A percentile compares a stretch with the other conserved stretches of the same genome.
Conservation (phyloP, 2,113 vertebrate genomes). For the Nettapus auritus region DNA sequence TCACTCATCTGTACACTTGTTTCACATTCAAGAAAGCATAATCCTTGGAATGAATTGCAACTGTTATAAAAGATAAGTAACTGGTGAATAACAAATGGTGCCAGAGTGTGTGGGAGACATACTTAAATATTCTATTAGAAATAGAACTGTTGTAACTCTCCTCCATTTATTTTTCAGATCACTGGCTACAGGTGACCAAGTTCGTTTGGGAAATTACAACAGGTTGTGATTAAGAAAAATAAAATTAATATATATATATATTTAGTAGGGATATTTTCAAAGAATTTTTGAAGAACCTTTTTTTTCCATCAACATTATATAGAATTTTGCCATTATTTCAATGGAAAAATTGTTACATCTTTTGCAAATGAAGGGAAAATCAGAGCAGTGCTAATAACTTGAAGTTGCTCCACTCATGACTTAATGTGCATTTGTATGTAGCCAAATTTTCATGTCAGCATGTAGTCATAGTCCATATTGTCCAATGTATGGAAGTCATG, state of each 20-base stretch:
- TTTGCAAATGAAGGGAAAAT: background rate
- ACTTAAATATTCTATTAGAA: background rate
- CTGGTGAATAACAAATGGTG: background rate
- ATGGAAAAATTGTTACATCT: rapidly evolving
- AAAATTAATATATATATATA: background rate
- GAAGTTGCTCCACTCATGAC: background rate
- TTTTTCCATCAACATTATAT: background rate
- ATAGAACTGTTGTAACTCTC: background rate
- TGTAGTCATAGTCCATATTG: background rate
- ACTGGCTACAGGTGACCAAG: background rate
- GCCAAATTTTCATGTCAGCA: background rate
- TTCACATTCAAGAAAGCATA: background rate
- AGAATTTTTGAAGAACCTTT: background rate
- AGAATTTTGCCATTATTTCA: background rate
- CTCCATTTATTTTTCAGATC: background rate
- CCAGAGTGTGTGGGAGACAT: background rate
- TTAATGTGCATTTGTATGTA: background rate
- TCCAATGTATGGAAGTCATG: background rate
- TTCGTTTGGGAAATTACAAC: background rate
- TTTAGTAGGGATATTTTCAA: background rate
- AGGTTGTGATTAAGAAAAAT: background rate
- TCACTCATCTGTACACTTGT: background rate
- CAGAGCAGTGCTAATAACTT: background rate
- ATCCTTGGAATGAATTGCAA: background rate
- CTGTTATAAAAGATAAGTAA: background rate